These are phyloP conservation scores for Heliconius melpomene DNA, from an alignment of 1,140 invertebrate genomes.

Conservation along the genomic window DNA sequence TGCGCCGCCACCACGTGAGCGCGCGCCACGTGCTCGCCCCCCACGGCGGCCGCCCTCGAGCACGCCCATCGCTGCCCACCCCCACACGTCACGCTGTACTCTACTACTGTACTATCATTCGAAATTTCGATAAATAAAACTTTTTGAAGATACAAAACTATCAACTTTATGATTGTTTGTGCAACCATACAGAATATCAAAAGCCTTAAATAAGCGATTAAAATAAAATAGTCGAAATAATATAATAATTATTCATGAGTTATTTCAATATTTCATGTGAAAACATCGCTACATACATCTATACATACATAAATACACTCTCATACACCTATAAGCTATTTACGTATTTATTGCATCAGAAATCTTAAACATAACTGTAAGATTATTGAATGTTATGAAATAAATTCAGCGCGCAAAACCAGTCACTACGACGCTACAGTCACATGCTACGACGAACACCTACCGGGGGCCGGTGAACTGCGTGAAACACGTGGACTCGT, in stretches of 20 bases:
- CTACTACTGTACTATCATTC: background rate
- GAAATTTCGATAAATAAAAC: background rate
- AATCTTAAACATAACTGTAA: background rate
- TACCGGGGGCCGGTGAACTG: background rate
- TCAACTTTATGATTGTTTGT: background rate
- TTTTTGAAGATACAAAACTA: background rate
- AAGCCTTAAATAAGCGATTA: background rate
- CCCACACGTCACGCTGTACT: constrained; percentile 13
- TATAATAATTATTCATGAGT: background rate
- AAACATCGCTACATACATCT: background rate
- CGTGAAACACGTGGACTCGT: background rate
- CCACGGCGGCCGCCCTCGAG: constrained; percentile 55
- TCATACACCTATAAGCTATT: background rate
- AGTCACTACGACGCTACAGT: constrained; percentile 25
- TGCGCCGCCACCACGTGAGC: constrained; percentile 69
- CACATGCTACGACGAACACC: constrained; percentile 24
- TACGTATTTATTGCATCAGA: background rate
- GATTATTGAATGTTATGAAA: constrained; percentile 24
- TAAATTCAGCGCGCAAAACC: constrained; percentile 17
- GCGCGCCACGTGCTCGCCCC: constrained; percentile 70
- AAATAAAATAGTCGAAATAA: background rate
- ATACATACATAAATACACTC: background rate
- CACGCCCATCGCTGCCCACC: constrained; percentile 46
- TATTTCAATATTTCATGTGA: background rate
- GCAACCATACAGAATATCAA: background rate